Percentiles rank a stretch among this genome's conserved stretches.
Evolutionary conservation across 2,888 invertebrate genomes (phyloP).

Genomic region (Oscheius onirici): DNA sequence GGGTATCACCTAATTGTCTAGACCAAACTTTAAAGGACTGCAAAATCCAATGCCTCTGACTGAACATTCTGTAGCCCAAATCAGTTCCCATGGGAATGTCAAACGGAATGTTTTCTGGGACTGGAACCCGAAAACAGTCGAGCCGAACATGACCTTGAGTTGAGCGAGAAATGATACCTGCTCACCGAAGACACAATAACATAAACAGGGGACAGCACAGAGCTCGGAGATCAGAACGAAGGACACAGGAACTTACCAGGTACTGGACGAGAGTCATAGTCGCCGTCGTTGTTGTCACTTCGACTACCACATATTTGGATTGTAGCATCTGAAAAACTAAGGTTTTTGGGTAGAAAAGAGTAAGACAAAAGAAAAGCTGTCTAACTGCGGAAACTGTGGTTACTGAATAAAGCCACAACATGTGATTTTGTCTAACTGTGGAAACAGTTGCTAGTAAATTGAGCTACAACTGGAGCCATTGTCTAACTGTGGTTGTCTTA

Average conservation of each 20-base stretch:
- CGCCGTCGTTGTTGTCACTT: constrained; percentile 47
- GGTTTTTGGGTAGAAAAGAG: not conserved
- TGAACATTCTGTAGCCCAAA: not conserved
- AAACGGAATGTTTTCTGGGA: not conserved
- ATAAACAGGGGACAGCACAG: not conserved
- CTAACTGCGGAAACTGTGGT: too few species aligned
- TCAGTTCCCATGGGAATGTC: not conserved
- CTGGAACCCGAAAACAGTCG: too few species aligned
- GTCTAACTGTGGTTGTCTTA: too few species aligned
- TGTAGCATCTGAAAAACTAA: constrained; percentile 40
- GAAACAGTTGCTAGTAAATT: too few species aligned
- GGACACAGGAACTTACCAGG: constrained; percentile 35
- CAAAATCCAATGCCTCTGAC: too few species aligned
- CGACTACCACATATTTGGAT: constrained; percentile 56
- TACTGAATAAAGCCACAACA: too few species aligned
- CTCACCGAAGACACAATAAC: not conserved
- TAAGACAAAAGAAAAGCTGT: too few species aligned
- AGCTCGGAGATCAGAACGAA: not conserved
- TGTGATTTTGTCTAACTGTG: too few species aligned
- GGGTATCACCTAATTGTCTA: too few species aligned
- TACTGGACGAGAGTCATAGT: constrained; percentile 56
- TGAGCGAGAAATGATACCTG: not conserved
- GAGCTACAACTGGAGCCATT: too few species aligned
- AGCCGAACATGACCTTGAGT: too few species aligned
- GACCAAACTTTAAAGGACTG: too few species aligned